A percentile compares a stretch with the other conserved stretches of the same genome.
Evolutionary conservation across 1,140 invertebrate species (phyloP).

Genomic region (Hylaeus volcanicus): DNA sequence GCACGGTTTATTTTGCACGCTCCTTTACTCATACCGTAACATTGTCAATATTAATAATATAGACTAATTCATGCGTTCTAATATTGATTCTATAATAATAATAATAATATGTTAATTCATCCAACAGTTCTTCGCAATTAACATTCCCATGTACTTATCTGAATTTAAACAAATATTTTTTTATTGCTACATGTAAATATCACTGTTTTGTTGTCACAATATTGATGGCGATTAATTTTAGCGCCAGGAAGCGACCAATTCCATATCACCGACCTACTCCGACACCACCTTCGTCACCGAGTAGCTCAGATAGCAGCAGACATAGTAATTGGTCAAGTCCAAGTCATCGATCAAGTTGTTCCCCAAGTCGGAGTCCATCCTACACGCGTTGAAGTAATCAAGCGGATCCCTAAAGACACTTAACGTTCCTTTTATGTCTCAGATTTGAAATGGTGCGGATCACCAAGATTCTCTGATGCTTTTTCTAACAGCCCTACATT

Average conservation of each 20-base stretch:
- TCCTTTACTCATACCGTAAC: neutral
- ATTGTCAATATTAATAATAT: neutral
- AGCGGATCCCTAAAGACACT: slow-evolving; percentile 25
- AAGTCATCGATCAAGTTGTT: slow-evolving; percentile 77
- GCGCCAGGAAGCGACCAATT: slow-evolving; percentile 93
- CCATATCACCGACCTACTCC: slow-evolving; percentile 92
- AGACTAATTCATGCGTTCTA: neutral
- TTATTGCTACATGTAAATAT: neutral
- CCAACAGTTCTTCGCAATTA: neutral
- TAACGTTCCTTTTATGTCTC: slow-evolving; percentile 50
- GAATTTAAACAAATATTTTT: slow-evolving; percentile 16
- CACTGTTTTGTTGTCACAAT: slow-evolving; percentile 4
- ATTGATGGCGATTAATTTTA: slow-evolving; percentile 80
- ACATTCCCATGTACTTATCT: neutral
- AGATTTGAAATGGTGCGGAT: slow-evolving; percentile 35
- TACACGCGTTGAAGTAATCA: slow-evolving; percentile 65
- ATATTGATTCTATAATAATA: neutral
- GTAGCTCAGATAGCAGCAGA: slow-evolving; percentile 84
- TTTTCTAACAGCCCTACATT: slow-evolving; percentile 23
- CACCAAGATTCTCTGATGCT: slow-evolving; percentile 13
- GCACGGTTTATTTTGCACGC: slow-evolving; percentile 59
- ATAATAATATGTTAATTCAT: slow-evolving; percentile 1
- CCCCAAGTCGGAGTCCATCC: slow-evolving; percentile 75
- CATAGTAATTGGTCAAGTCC: slow-evolving; percentile 80
- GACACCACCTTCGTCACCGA: slow-evolving; percentile 85